Base-by-base conservation (phyloP, 2,888 invertebrate species). In the Zootermopsis nevadensis region DNA sequence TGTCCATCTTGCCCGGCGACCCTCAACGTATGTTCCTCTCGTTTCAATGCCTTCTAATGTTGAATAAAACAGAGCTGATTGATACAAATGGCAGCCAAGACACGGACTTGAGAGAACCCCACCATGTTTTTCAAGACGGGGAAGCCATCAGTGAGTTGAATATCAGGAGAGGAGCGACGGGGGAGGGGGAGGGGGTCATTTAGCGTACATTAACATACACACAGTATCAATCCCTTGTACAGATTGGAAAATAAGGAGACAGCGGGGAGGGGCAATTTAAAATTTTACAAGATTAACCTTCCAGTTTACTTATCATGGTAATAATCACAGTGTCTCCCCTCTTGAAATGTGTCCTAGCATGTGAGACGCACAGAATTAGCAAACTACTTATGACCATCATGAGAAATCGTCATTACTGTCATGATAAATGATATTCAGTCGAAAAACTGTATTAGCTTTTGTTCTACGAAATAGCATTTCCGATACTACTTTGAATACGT, bases 21-120 rank as follows among this genome's bases (percentile, higher is more conserved):
- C 22, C 53, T 31, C 53, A 31, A 24, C 24, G n/a, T 35, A 66
- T 79, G 79, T 79, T 79, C 79, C 79, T 79, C 79, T 79, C 79
- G 35, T 79, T 79, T 79, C 79, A 79, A 79, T 79, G 79, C 60
- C 60, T 79, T 79, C 60, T 79, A 60, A 79, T 79, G 79, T 79
- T 60, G 66, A 66, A 79, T 79, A 79, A 60, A 60, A 79, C 60
- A 79, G 79, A 66, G 35, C n/a, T 79, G 79, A 79, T 79, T 79
- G 79, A 79, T 60, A 79, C 27, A 79, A 79, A 79, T 79, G 60
- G 35, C 79, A 66, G 60, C n/a, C 33, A 66, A 79, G 79, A 79
- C 79, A 53, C 24, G 42, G 10, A 27, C 31, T n/a, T n/a, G 76
- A 27, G 38, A 76, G 42, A 42, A 77, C 55, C 79, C 55, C 79